A percentile compares a stretch with the other conserved stretches of the same genome.
These are phyloP conservation scores for Apeltes quadracus DNA, from an alignment of 2,113 vertebrate genomes.

Conservation along the genomic window DNA sequence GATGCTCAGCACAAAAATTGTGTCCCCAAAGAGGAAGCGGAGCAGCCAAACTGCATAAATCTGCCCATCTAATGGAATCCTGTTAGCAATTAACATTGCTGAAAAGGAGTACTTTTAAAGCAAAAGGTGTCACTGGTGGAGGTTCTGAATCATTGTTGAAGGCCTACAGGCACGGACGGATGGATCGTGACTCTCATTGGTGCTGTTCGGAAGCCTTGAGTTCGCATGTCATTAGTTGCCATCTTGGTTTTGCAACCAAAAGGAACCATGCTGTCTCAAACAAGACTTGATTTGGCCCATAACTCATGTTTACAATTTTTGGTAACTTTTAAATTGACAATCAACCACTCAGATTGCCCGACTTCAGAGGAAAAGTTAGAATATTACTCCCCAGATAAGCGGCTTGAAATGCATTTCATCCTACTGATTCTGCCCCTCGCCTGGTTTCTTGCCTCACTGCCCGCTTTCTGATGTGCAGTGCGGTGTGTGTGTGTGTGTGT, in stretches of 20 bases:
- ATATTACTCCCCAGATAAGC: not conserved
- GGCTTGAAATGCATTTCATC: slow-evolving; percentile 1
- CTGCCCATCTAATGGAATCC: not conserved
- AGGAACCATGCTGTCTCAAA: not conserved
- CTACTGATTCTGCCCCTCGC: not conserved
- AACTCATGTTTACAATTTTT: not conserved
- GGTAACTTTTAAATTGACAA: not conserved
- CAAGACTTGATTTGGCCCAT: not conserved
- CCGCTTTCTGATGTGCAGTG: not conserved
- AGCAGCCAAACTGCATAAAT: slow-evolving; percentile 15
- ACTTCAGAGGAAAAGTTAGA: not conserved
- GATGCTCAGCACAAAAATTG: slow-evolving; percentile 19
- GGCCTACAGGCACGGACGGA: no score
- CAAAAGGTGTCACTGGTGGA: not conserved
- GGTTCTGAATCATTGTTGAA: not conserved
- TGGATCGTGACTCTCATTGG: not conserved
- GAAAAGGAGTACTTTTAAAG: not conserved
- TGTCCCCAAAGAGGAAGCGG: slow-evolving; percentile 2
- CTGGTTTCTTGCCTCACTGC: not conserved
- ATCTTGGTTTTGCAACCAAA: not conserved
- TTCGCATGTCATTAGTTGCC: not conserved
- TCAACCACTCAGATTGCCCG: not conserved
- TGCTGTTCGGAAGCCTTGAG: not conserved
- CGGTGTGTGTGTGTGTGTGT: slow-evolving; percentile 18
- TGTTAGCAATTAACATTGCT: not conserved